Evolutionary conservation across 2,797 vertebrate genomes (phyloP).

Genomic region (Cynopterus sphinx): DNA sequence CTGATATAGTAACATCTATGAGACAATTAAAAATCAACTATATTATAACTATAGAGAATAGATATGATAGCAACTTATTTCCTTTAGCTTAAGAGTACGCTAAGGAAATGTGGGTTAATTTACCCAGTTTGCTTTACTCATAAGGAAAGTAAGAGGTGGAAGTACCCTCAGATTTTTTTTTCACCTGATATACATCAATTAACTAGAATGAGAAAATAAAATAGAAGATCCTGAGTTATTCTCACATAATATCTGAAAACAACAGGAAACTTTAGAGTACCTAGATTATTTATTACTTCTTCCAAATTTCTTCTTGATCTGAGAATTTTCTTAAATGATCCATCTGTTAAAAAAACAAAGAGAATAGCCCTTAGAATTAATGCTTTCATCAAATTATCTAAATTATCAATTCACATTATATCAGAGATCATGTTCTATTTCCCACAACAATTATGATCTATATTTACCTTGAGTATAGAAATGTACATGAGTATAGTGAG

Average conservation of each 20-base stretch:
- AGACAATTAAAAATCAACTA: background rate
- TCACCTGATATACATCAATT: background rate
- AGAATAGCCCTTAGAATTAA: background rate
- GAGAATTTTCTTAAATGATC: slow-evolving; percentile 82
- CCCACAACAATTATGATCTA: background rate
- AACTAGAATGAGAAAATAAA: background rate
- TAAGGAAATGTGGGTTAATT: background rate
- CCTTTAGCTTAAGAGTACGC: background rate
- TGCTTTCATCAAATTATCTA: background rate
- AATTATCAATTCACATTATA: background rate
- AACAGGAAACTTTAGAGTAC: slow-evolving; percentile 49
- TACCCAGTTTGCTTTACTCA: background rate
- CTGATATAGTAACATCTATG: background rate
- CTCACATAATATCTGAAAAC: background rate
- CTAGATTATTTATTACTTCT: slow-evolving; percentile 61
- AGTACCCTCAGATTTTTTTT: background rate
- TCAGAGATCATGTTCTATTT: slow-evolving; percentile 2
- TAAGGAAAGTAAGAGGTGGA: background rate
- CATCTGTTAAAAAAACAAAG: slow-evolving; percentile 75
- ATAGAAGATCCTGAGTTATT: background rate
- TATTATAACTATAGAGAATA: background rate
- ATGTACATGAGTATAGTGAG: background rate
- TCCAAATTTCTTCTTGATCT: slow-evolving; percentile 82
- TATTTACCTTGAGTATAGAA: background rate
- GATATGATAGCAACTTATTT: background rate